Evolutionary conservation across 2,113 vertebrate species (phyloP), one percentile per base, ranked within the genome.

Genomic region (Accipiter virgatus): DNA sequence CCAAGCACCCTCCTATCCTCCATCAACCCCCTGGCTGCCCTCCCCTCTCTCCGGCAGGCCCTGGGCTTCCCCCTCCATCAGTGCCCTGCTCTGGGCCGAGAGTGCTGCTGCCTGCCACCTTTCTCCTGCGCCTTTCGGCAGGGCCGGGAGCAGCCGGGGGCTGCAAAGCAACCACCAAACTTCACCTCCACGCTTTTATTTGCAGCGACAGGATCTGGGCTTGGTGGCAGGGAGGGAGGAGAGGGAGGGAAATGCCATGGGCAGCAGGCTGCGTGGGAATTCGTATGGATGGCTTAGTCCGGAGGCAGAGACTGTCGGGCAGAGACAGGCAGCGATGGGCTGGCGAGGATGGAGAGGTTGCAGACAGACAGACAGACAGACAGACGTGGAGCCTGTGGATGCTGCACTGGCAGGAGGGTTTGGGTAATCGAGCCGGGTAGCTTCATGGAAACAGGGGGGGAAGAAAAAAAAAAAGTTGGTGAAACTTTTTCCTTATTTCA

Each of bases 281-380:
- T 9, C 12, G 0, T 13, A 2, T 0, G 36, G 61, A 29, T 4
- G 58, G 45, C 42, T 2, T 48, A 55, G 25, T 1, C 9, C 0
- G 9, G 66, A 34, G 91, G 21, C 23, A 61, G 88, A 6, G 50
- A 2, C 22, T 11, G 70, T 23, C 6, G 4, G 73, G 29, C 14
- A 48, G n/a, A 43, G 42, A 7, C 31, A 5, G 80, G 29, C n/a
- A 43, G 88, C 1, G 5, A 2, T 0, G 31, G 34, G 71, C 29
- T 32, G 87, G 25, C 21, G 48, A 42, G 70, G 47, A 2, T 7
- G 78, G 14, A 56, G 55, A 18, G 16, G n/a, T 4, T 17, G 56
- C 59, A 36, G 68, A 34, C 7, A 17, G 88, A 32, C 74, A 13
- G n/a, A 70, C 25, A 17, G 88, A 29, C 78, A 13, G 47, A 11